These are phyloP conservation scores for Anthopleura xanthogrammica DNA, from an alignment of 92 coral and sea anemone genomes.

Conservation along the genomic window DNA sequence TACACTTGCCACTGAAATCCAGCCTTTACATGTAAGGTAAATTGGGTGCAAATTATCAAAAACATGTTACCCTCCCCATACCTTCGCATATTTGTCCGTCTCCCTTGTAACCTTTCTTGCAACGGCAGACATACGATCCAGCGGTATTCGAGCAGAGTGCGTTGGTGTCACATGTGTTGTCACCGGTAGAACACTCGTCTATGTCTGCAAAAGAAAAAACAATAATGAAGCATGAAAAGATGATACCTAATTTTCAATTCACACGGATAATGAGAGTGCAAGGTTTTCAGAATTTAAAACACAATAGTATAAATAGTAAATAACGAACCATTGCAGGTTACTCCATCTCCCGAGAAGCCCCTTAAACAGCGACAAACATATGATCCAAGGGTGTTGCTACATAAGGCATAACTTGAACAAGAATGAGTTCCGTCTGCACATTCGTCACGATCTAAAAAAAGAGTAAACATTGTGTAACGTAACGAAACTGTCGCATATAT, in stretches of 20 bases:
- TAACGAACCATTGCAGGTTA: neutral
- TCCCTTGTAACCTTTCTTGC: conserved; percentile 62
- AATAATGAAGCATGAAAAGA: neutral
- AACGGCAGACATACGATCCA: conserved; percentile 42
- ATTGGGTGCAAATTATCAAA: too few relatives aligned
- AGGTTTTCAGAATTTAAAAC: neutral
- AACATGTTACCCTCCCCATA: too few relatives aligned
- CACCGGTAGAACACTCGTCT: conserved; percentile 64
- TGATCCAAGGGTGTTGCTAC: conserved; percentile 54
- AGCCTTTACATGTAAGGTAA: too few relatives aligned
- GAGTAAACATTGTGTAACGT: too few relatives aligned
- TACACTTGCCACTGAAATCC: too few relatives aligned
- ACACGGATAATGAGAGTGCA: neutral
- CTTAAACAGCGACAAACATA: conserved; percentile 54
- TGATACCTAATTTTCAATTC: neutral
- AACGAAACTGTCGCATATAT: too few relatives aligned
- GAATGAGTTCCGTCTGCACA: conserved; percentile 27
- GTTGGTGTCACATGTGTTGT: conserved; percentile 48
- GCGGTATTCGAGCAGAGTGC: conserved; percentile 45
- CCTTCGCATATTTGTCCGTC: conserved; percentile 42
- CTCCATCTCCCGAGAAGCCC: neutral
- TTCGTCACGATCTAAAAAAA: conserved; percentile 1
- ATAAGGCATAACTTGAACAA: conserved; percentile 42
- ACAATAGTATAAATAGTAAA: neutral
- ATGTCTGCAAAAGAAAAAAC: neutral